Conservation (phyloP, 2,797 vertebrate species). For the Acropternis orthonyx region DNA sequence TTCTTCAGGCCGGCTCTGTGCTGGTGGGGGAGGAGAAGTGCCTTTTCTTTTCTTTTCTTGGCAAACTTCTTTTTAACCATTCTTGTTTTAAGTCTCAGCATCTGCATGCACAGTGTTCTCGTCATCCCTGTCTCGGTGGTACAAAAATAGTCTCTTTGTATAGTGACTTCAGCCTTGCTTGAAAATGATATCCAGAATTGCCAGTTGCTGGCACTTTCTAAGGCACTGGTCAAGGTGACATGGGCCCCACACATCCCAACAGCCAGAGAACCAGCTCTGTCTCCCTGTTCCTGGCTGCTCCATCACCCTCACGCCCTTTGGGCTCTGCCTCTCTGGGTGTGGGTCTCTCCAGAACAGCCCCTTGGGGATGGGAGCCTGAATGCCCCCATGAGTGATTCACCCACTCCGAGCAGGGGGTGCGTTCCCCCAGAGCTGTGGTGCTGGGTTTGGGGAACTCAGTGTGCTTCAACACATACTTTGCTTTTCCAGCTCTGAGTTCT, state of each 20-base stretch:
- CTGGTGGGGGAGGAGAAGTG: background rate
- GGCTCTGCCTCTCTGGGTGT: background rate
- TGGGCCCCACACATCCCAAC: fast-evolving
- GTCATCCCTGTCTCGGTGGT: background rate
- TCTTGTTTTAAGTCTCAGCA: slow-evolving; percentile 10
- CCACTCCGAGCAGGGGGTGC: fast-evolving
- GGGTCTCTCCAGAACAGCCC: background rate
- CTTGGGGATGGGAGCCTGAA: background rate
- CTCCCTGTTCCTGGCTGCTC: fast-evolving
- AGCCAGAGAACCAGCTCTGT: background rate
- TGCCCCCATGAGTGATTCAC: fast-evolving
- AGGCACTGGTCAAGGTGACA: background rate
- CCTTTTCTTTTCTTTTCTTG: slow-evolving; percentile 16
- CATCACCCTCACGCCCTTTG: fast-evolving
- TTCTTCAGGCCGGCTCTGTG: background rate
- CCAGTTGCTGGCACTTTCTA: background rate
- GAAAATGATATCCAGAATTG: background rate
- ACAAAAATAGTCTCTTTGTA: slow-evolving; percentile 43
- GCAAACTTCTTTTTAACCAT: slow-evolving; percentile 34
- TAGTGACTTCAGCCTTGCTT: background rate
- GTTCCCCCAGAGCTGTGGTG: background rate
- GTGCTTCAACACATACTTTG: background rate
- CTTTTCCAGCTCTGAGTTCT: background rate
- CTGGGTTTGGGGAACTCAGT: background rate
- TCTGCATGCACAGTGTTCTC: slow-evolving; percentile 27